Percentiles rank a stretch among this genome's conserved stretches.
phyloP scores from a whole-genome alignment of 1,140 invertebrate genomes.

The Pseudomyrmex cubaensis region DNA sequence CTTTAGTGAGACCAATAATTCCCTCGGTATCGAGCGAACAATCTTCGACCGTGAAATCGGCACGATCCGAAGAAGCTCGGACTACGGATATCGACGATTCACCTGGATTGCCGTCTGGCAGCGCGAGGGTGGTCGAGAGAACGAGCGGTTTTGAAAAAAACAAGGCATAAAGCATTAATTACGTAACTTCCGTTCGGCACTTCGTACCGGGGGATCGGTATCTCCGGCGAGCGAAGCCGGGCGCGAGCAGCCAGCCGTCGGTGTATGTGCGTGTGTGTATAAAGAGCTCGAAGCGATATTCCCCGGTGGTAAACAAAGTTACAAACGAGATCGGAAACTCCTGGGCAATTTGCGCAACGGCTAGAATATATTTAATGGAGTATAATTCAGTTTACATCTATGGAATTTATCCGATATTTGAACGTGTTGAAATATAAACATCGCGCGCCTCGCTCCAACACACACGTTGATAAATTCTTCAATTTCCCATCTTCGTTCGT shows the following conservation, averaged over 20 bases:
- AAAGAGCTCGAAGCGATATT: conserved; percentile 17
- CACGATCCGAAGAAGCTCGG: conserved; percentile 3
- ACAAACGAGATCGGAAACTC: conserved; percentile 45
- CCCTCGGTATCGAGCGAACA: conserved; percentile 45
- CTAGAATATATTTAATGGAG: conserved; percentile 49
- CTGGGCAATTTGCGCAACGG: conserved; percentile 34
- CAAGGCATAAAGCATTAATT: conserved; percentile 70
- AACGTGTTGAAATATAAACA: background rate
- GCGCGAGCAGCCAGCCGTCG: conserved; percentile 14
- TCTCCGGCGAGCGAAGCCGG: conserved; percentile 34
- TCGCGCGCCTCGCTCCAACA: too few relatives aligned
- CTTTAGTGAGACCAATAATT: conserved; percentile 55
- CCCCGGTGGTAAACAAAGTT: conserved; percentile 50
- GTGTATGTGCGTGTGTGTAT: conserved; percentile 24
- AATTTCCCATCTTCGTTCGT: too few relatives aligned
- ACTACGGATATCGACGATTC: conserved; percentile 53
- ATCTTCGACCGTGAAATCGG: conserved; percentile 62
- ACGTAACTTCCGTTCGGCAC: conserved; percentile 71
- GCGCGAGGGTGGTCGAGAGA: conserved; percentile 13
- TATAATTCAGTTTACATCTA: conserved; percentile 31
- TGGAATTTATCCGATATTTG: conserved; percentile 12
- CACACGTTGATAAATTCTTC: too few relatives aligned
- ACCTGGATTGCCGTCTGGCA: conserved; percentile 53
- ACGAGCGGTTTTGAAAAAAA: conserved; percentile 42
- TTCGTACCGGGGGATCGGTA: conserved; percentile 56